Base-by-base conservation (phyloP, 2,888 invertebrate genomes). In the Sipha maydis region DNA sequence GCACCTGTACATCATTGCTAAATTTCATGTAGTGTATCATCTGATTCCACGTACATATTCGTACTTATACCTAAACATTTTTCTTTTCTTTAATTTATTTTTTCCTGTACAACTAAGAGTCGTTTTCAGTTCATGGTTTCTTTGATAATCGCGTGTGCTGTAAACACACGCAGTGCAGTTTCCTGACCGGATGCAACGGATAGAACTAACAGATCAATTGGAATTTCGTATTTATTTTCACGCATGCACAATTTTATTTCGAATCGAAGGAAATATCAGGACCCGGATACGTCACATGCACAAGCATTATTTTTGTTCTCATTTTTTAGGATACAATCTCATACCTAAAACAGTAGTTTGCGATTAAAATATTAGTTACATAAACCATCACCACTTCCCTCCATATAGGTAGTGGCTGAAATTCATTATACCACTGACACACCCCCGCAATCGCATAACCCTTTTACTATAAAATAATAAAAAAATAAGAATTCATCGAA, bases 361-460 rank as follows among this genome's bases (percentile, higher is more conserved):
- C 3, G 38, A 69, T 82, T 69, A 41, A 82, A 82, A 69, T 69
- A 69, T 82, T 69, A 69, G 82, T 69, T 41, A 54, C 11, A 69
- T 82, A 41, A 9, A 25, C 61, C 61, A 25, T 8, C 21, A 25
- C 25, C 25, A 25, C 61, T 25, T 7, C 61, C 61, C 3, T 61
- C 25, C 19, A 19, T 54, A n/a, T 31, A 14, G 73, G 34, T n/a
- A 17, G 73, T 34, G 83, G 83, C 54, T 31, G 54, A 73, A 73
- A 82, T 82, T 83, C 71, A 83, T 83, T 73, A 73, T n/a, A n/a
- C 31, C 9, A 4, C 54, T 14, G 54, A 73, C 73, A 83, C 83
- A 54, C 83, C 71, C 83, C 38, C 8, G 54, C 54, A 73, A 54
- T 82, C 17, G 9, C 48, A 11, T 34, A 48, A 82, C 82, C 82